Percentiles rank a stretch among this genome's conserved stretches.
Evolutionary conservation across 2,797 vertebrate genomes (phyloP).

Genomic region (Atherinosoma microstoma): DNA sequence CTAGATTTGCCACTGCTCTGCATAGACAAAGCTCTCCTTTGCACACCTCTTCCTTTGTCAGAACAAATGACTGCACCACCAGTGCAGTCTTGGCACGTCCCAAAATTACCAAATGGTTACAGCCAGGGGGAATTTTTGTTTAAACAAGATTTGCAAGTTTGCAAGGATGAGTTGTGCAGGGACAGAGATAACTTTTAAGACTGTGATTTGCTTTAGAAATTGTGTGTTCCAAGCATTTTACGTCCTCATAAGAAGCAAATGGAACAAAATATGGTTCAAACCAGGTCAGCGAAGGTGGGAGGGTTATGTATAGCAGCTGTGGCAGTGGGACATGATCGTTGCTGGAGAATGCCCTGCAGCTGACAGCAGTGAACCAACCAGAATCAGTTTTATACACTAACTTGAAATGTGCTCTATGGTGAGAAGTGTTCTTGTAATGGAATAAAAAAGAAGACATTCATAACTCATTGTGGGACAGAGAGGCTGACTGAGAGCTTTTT

Average conservation of each 20-base stretch:
- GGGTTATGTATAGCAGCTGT: constrained; percentile 37
- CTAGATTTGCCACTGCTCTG: no score
- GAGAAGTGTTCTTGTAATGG: constrained; percentile 70
- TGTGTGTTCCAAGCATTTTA: constrained; percentile 18
- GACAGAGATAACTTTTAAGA: constrained; percentile 41
- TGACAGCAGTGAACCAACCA: constrained; percentile 52
- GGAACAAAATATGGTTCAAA: constrained; percentile 55
- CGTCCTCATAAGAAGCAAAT: constrained; percentile 35
- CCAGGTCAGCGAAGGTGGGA: constrained; percentile 47
- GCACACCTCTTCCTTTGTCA: constrained; percentile 19
- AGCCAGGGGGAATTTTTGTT: constrained; percentile 18
- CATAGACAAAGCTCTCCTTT: constrained; percentile 19
- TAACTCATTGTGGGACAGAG: constrained; percentile 75
- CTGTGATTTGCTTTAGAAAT: constrained; percentile 41
- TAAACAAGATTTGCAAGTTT: constrained; percentile 10
- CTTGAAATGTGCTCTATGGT: constrained; percentile 68
- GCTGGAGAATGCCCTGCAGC: constrained; percentile 63
- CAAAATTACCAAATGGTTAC: constrained; percentile 33
- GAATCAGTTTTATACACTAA: constrained; percentile 67
- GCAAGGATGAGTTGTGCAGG: constrained; percentile 7
- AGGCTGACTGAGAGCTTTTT: constrained; percentile 79
- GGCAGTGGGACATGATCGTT: constrained; percentile 54
- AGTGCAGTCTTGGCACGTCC: constrained; percentile 18
- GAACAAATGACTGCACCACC: constrained; percentile 44
- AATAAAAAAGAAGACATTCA: constrained; percentile 53